phyloP scores from a whole-genome alignment of 2,888 invertebrate genomes.

The Callyntrura sp. region DNA sequence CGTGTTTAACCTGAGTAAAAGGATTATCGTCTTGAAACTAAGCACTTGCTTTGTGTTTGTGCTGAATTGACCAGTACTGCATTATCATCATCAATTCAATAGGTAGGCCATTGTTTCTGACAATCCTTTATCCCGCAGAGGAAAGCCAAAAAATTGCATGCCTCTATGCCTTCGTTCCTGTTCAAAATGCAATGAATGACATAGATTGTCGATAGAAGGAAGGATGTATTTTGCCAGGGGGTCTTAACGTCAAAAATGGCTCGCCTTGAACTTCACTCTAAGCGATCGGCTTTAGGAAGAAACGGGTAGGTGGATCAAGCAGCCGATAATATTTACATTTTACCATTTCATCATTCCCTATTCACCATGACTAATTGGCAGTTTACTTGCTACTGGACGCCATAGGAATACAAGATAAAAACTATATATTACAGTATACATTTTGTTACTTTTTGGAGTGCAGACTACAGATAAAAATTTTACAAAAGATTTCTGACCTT shows the following conservation, averaged over 20 bases:
- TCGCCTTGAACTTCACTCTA: too few species aligned
- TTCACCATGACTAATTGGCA: not conserved
- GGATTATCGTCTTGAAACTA: slow-evolving; percentile 11
- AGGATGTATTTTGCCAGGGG: too few species aligned
- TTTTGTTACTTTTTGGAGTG: not conserved
- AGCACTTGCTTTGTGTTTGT: not conserved
- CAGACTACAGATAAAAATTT: not conserved
- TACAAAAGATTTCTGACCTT: slow-evolving; percentile 60
- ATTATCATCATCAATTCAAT: too few species aligned
- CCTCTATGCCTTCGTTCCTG: not conserved
- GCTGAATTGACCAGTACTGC: too few species aligned
- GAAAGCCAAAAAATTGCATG: not conserved
- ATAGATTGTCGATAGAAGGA: too few species aligned
- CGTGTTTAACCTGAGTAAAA: not conserved
- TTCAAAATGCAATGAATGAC: not conserved
- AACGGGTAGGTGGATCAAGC: not conserved
- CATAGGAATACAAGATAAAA: not conserved
- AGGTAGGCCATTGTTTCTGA: not conserved
- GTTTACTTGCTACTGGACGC: not conserved
- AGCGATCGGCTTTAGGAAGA: not conserved
- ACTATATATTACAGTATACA: not conserved
- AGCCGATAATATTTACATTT: not conserved
- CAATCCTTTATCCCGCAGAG: not conserved
- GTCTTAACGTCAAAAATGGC: too few species aligned
- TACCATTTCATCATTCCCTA: not conserved